Evolutionary conservation across 2,888 invertebrate genomes (phyloP).

Genomic region (Eledona agricola): DNA sequence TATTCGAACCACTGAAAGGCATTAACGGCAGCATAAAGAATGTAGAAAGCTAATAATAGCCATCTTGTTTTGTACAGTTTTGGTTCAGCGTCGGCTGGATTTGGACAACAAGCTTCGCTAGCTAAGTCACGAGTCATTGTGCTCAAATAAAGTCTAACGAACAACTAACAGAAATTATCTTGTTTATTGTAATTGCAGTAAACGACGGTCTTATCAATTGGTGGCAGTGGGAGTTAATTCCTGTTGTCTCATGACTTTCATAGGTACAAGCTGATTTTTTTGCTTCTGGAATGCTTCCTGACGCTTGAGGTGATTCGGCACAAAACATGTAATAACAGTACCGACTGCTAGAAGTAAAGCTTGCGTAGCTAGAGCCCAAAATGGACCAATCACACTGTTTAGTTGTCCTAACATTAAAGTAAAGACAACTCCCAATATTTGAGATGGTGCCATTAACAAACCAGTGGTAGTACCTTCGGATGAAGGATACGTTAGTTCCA

Average conservation of each 20-base stretch:
- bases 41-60: constrained; percentile 84
- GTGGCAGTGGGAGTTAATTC: background rate
- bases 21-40: constrained; percentile 87
- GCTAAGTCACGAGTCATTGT: background rate
- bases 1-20: constrained; percentile 96
- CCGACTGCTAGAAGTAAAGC: constrained; percentile 43
- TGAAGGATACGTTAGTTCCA: constrained; percentile 51
- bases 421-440: constrained; percentile 47
- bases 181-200: constrained; percentile 6
- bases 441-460: constrained; percentile 48
- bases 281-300: constrained; percentile 47
- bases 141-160: constrained; percentile 1
- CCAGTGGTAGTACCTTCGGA: constrained; percentile 52
- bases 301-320: constrained; percentile 46
- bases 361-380: constrained; percentile 46
- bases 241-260: background rate
- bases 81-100: constrained; percentile 1
- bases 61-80: constrained; percentile 78
- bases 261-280: constrained; percentile 6
- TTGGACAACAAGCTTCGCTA: background rate
- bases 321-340: constrained; percentile 43
- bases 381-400: constrained; percentile 42
- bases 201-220: no score
- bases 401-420: constrained; percentile 42
- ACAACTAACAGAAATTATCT: constrained; percentile 12